These are phyloP conservation scores for Oxyscelio sp. DNA, from an alignment of 2,888 invertebrate genomes.

Conservation along the genomic window DNA sequence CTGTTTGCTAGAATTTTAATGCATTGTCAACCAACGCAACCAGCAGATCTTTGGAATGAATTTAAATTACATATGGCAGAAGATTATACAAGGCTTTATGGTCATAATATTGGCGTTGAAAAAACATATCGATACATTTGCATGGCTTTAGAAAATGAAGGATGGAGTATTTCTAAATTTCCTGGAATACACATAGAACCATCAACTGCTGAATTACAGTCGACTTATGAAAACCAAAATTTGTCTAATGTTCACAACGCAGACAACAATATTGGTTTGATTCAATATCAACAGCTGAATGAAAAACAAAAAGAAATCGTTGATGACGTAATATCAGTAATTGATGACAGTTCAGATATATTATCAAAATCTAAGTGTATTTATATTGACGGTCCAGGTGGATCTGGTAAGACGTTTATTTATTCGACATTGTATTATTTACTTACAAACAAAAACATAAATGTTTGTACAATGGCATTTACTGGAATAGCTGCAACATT, in stretches of 20 bases:
- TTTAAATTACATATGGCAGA: conserved; percentile 21
- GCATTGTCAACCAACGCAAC: not conserved
- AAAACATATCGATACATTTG: conserved; percentile 10
- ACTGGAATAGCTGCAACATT: too few relatives aligned
- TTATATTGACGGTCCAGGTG: too few relatives aligned
- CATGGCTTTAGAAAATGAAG: conserved; percentile 10
- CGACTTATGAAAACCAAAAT: too few relatives aligned
- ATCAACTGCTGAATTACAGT: too few relatives aligned
- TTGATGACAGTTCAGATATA: conserved; percentile 12
- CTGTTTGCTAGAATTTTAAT: not conserved
- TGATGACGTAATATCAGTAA: too few relatives aligned
- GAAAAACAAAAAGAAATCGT: too few relatives aligned
- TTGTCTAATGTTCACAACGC: too few relatives aligned
- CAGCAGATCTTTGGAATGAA: conserved; percentile 28
- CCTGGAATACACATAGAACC: too few relatives aligned
- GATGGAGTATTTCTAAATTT: conserved; percentile 29
- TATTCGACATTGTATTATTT: conserved; percentile 57
- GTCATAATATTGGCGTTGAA: conserved; percentile 8
- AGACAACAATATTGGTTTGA: too few relatives aligned
- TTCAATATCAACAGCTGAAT: too few relatives aligned
- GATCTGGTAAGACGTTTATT: too few relatives aligned
- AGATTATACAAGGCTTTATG: conserved; percentile 15
- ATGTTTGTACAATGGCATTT: conserved; percentile 76
- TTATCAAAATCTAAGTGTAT: conserved; percentile 29
- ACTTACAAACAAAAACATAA: conserved; percentile 34